Conservation (phyloP, 2,888 invertebrate genomes). For the Lapara coniferarum region DNA sequence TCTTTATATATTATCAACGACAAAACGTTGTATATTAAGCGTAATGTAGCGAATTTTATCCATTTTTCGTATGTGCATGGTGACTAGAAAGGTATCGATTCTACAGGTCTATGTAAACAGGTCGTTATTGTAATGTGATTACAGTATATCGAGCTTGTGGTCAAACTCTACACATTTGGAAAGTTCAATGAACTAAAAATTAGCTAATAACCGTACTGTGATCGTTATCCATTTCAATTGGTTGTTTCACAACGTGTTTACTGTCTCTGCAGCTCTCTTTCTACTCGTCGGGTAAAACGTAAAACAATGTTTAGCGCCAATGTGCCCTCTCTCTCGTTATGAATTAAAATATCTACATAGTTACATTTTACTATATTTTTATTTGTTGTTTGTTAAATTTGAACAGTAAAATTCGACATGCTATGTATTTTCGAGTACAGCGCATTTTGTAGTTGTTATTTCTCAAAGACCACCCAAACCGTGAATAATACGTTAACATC, state of each 20-base stretch:
- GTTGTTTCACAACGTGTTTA: constrained; percentile 23
- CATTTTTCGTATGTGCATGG: background rate
- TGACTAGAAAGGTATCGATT: background rate
- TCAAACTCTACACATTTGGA: constrained; percentile 41
- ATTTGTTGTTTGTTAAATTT: background rate
- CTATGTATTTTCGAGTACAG: background rate
- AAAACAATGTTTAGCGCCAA: background rate
- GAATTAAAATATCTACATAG: no score
- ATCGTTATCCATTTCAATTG: constrained; percentile 26
- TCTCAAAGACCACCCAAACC: constrained; percentile 57
- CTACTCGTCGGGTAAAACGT: background rate
- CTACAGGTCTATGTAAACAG: constrained; percentile 37
- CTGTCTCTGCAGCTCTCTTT: constrained; percentile 19
- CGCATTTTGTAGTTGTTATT: constrained; percentile 2
- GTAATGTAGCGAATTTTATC: no score
- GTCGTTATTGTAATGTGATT: constrained; percentile 46
- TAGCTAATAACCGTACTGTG: constrained; percentile 25
- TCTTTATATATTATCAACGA: background rate
- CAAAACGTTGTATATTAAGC: background rate
- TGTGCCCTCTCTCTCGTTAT: background rate
- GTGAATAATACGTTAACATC: constrained; percentile 51
- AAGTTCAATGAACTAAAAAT: constrained; percentile 37
- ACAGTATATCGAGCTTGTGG: constrained; percentile 39
- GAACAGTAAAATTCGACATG: background rate
- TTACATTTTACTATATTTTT: no score